These are phyloP conservation scores for Drosophila rellima DNA, from an alignment of 2,888 invertebrate genomes.

Conservation along the genomic window DNA sequence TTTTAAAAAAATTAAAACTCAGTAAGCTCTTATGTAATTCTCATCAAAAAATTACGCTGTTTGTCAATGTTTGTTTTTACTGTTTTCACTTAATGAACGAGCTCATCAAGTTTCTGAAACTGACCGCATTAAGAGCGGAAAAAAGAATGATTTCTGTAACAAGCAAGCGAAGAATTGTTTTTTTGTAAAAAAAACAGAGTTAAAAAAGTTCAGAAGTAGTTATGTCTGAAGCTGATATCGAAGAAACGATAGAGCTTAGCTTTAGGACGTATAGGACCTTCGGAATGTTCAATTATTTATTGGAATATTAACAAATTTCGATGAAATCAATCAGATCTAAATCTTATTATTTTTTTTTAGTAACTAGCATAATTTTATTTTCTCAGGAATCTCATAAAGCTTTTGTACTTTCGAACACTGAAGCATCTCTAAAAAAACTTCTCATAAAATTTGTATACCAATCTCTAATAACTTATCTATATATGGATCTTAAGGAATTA, in stretches of 20 bases:
- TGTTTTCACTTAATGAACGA: conserved; percentile 12
- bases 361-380: too few species aligned
- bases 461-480: background rate
- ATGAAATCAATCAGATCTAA: background rate
- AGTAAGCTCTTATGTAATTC: background rate
- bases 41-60: background rate
- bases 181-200: conserved; percentile 12
- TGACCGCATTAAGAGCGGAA: conserved; percentile 12
- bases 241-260: background rate
- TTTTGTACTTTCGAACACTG: background rate
- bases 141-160: conserved; percentile 9
- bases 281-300: background rate
- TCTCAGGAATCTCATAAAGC: too few species aligned
- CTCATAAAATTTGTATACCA: too few species aligned
- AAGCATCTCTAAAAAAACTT: background rate
- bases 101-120: conserved; percentile 16
- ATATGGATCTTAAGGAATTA: background rate
- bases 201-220: background rate
- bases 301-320: too few species aligned
- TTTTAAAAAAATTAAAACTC: background rate
- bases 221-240: background rate
- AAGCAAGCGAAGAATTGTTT: conserved; percentile 14
- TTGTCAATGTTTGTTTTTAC: background rate
- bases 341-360: background rate
- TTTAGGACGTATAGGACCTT: too few species aligned